Evolutionary conservation across 1,140 invertebrate species (phyloP), one percentile per base, ranked within the genome.

Genomic region (Drosophila sucinea): DNA sequence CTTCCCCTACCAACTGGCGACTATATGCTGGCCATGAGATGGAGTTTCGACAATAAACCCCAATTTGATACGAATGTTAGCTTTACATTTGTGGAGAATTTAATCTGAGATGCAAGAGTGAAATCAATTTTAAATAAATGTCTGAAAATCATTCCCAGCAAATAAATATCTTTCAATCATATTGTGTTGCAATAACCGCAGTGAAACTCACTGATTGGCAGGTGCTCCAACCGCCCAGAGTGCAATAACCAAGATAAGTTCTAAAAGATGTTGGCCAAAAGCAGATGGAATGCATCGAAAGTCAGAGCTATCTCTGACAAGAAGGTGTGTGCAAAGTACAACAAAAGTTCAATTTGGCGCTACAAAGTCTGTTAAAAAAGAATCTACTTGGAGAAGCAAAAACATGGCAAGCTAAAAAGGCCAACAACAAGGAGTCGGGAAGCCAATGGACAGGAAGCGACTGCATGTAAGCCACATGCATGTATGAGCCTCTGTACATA

Each of bases 281-380:
- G 40, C 60, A 41, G 29, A 41, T 30, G 4, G 17, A 38, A 17
- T 29, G 25, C 60, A 70, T 57, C 55, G 30, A 77, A 77, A 70
- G 67, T 77, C 47, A 40, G 11, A 51, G 60, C 30, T 63, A 75
- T 86, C 82, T 81, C 38, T 11, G 61, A 65, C 62, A 74, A 17
- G 41, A 23, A 56, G 73, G 44, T 64, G 25, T 70, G 35, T 17
- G 55, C 2, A 35, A 66, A 70, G 83, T 60, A 74, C 69, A 87
- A 87, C 72, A 89, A 89, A 87, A 87, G 73, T 83, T 87, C 76
- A 83, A 89, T 87, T 87, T 87, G 84, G 79, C 84, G 84, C 83
- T 83, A 80, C 84, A 87, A 87, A 87, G 84, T 89, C 83, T 79
- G 83, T 83, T 70, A 70, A 89, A 79, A 73, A 77, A 79, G 70